phyloP scores from a whole-genome alignment of 2,888 invertebrate species.

The Caradrina kadenii region DNA sequence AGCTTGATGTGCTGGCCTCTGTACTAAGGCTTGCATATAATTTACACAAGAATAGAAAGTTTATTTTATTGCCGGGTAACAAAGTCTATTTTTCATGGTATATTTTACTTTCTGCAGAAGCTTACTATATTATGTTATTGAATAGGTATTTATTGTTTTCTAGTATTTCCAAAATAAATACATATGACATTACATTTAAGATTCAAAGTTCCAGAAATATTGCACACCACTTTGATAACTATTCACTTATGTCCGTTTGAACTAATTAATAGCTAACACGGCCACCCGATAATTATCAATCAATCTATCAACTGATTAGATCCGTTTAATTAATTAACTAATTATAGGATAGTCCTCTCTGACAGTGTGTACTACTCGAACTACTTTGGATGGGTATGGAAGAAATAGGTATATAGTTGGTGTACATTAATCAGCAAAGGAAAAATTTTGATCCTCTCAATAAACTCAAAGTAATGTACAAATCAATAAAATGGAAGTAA shows the following conservation, averaged over 20 bases:
- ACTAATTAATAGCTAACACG: conserved; percentile 53
- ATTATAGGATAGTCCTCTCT: conserved; percentile 37
- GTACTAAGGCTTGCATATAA: too few species aligned
- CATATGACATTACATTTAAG: neutral
- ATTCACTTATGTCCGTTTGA: conserved; percentile 12
- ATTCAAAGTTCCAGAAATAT: neutral
- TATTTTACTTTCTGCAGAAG: too few species aligned
- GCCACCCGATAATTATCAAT: conserved; percentile 44
- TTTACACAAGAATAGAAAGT: too few species aligned
- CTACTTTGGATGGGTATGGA: conserved; percentile 22
- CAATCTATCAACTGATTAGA: conserved; percentile 57
- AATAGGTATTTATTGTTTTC: neutral
- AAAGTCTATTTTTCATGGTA: too few species aligned
- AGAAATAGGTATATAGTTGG: neutral
- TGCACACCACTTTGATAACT: neutral
- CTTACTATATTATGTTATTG: too few species aligned
- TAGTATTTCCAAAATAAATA: neutral
- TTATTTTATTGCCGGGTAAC: too few species aligned
- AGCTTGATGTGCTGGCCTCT: too few species aligned
- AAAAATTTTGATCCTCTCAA: neutral
- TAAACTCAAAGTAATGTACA: neutral
- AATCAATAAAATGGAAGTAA: too few species aligned
- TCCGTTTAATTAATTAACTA: conserved; percentile 53
- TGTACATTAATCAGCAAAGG: neutral
- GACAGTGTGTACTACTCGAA: neutral